A percentile compares a stretch with the other conserved stretches of the same genome.
Conservation (phyloP, 1,140 invertebrate genomes). For the Drosophila seguyi region DNA sequence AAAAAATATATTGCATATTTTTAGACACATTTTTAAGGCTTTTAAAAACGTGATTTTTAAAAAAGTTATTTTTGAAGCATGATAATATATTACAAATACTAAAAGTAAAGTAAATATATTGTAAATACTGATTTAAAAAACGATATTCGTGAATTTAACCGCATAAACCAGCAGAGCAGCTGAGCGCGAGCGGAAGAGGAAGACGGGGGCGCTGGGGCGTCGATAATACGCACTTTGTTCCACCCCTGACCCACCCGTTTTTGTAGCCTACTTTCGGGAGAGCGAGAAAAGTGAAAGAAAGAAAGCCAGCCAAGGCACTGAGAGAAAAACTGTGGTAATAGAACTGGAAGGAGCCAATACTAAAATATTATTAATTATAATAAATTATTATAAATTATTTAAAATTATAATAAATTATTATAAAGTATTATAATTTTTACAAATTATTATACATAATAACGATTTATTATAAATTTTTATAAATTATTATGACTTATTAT, state of each 20-base stretch:
- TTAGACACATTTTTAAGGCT: no score
- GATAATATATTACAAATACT: no score
- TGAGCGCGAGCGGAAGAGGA: constrained; percentile 7
- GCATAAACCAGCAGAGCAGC: constrained; percentile 38
- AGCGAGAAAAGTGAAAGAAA: constrained; percentile 13
- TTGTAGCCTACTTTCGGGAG: constrained; percentile 35
- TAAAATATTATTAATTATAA: background rate
- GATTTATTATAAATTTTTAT: no score
- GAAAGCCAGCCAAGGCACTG: constrained; percentile 11
- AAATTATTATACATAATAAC: no score
- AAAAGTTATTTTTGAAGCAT: background rate
- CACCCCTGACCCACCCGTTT: constrained; percentile 8
- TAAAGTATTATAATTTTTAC: no score
- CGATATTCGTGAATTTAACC: background rate
- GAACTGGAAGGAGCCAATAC: background rate
- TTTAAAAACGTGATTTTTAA: no score
- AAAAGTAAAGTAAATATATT: no score
- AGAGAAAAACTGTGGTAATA: background rate
- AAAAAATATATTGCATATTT: no score
- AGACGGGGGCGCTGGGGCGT: constrained; percentile 30
- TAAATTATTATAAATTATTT: background rate
- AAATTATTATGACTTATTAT: no score
- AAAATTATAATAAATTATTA: no score
- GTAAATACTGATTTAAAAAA: background rate
- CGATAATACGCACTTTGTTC: constrained; percentile 55